These are phyloP conservation scores for Phrixothrix hirtus DNA, from an alignment of 2,888 invertebrate species.

Conservation along the genomic window DNA sequence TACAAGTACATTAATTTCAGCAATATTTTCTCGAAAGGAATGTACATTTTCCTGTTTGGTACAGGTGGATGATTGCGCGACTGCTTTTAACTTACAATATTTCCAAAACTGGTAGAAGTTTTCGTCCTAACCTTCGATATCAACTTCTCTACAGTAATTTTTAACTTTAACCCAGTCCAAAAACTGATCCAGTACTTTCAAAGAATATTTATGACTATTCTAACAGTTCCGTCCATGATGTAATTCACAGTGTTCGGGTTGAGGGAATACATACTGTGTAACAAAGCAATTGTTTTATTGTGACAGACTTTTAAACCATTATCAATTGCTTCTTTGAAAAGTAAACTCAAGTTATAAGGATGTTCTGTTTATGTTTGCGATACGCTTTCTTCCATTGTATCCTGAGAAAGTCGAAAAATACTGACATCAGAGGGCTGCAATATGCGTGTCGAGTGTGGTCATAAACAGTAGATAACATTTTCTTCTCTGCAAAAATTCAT, in stretches of 20 bases:
- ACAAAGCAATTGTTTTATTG: no score
- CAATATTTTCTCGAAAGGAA: no score
- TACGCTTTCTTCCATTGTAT: conserved; percentile 5
- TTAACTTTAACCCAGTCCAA: neutral
- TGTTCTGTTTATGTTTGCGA: conserved; percentile 3
- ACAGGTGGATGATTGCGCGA: no score
- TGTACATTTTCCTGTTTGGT: no score
- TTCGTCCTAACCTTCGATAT: no score
- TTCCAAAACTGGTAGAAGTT: neutral
- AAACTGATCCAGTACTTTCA: conserved; percentile 1
- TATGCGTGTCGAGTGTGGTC: conserved; percentile 10
- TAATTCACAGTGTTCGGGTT: neutral
- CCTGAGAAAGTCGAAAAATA: conserved; percentile 7
- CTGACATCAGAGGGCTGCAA: conserved; percentile 8
- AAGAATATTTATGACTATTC: neutral
- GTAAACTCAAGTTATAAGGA: conserved; percentile 9
- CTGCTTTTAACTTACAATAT: conserved; percentile 3
- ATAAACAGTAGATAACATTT: conserved; percentile 11
- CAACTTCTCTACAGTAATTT: neutral
- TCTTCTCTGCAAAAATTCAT: neutral
- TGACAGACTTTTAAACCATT: conserved; percentile 1
- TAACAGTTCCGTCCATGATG: neutral
- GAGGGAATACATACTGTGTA: conserved; percentile 1
- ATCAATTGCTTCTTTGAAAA: conserved; percentile 18
- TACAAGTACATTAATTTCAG: no score